These are phyloP conservation scores for Pithys albifrons DNA, from an alignment of 2,113 vertebrate species.

Conservation along the genomic window DNA sequence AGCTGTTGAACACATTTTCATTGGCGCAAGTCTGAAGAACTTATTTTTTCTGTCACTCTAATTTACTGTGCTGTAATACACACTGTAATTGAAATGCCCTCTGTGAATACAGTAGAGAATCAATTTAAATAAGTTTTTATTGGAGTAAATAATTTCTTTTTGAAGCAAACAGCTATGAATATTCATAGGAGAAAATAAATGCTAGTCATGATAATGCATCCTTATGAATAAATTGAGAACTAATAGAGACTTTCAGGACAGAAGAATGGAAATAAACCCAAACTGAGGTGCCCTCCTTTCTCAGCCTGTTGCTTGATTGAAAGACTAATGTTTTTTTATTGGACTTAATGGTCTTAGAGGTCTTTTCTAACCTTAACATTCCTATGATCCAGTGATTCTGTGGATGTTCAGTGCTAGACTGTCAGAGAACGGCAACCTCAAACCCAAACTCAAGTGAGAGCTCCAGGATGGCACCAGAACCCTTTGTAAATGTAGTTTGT, in stretches of 20 bases:
- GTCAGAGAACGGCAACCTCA: background rate
- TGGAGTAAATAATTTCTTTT: constrained; percentile 10
- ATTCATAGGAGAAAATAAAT: constrained; percentile 6
- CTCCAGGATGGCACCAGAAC: background rate
- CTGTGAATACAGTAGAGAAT: background rate
- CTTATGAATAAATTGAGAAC: background rate
- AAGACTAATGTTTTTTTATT: background rate
- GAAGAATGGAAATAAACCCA: background rate
- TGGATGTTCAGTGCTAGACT: background rate
- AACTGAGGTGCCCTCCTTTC: background rate
- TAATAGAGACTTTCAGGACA: background rate
- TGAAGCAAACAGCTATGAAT: background rate
- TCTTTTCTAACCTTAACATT: background rate
- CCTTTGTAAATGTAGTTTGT: background rate
- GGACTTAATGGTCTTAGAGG: background rate
- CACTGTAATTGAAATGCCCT: background rate
- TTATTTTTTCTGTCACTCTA: background rate
- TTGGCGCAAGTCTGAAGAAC: background rate
- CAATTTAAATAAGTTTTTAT: background rate
- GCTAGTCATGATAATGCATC: background rate
- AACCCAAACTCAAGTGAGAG: background rate
- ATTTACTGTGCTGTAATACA: background rate
- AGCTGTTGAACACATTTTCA: background rate
- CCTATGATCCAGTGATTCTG: background rate
- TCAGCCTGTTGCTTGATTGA: background rate